Conservation (phyloP, 2,113 vertebrate genomes). For the Danionella cerebrum region DNA sequence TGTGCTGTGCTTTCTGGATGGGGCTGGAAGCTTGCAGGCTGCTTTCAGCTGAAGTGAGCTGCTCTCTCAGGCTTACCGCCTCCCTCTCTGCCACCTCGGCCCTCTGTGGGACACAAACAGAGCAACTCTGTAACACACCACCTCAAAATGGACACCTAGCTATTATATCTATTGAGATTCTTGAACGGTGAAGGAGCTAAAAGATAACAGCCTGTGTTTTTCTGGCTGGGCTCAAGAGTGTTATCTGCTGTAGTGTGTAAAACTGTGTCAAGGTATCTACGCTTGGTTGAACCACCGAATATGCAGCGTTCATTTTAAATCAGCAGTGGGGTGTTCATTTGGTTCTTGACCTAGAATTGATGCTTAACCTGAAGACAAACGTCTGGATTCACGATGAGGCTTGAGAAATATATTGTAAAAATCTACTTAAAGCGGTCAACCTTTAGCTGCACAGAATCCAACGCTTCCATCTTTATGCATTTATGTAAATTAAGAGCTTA, state of each 20-base stretch:
- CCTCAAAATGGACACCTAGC: background rate
- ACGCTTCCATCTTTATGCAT: constrained; percentile 39
- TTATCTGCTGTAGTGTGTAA: background rate
- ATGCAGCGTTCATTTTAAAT: constrained; percentile 5
- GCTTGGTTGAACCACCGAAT: background rate
- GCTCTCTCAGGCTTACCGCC: constrained; percentile 76
- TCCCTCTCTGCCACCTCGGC: constrained; percentile 82
- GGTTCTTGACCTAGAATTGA: background rate
- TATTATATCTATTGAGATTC: background rate
- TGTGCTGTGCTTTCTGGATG: constrained; percentile 77
- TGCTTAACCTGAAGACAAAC: background rate
- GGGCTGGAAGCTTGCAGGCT: constrained; percentile 77
- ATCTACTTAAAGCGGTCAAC: constrained; percentile 33
- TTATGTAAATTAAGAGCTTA: constrained; percentile 40
- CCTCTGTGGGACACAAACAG: constrained; percentile 65
- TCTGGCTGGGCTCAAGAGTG: background rate
- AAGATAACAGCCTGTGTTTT: constrained; percentile 4
- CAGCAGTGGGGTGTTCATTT: constrained; percentile 2
- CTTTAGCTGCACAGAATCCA: constrained; percentile 30
- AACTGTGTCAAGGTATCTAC: constrained; percentile 8
- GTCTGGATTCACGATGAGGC: background rate
- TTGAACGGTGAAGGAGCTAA: background rate
- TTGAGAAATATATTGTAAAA: constrained; percentile 4
- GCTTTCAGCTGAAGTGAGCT: constrained; percentile 78
- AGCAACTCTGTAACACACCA: background rate